Evolutionary conservation across 1,140 invertebrate genomes (phyloP).

Genomic region (Cyphomyrmex costatus): DNA sequence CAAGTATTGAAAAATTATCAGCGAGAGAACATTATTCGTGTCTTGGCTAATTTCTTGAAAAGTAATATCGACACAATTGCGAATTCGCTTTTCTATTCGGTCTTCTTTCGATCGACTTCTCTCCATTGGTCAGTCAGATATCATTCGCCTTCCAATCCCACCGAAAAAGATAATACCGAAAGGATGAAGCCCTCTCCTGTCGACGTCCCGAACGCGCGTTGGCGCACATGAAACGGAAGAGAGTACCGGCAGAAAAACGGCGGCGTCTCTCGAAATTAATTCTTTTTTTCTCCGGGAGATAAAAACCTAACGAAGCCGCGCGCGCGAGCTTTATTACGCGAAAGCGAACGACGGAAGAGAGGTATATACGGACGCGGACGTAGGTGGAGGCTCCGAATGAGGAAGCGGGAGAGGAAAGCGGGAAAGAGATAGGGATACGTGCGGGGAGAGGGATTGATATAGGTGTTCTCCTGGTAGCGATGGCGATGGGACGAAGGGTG

Average conservation of each 20-base stretch:
- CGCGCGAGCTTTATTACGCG: constrained; percentile 79
- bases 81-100: background rate
- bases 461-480: constrained; percentile 71
- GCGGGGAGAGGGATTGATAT: constrained; percentile 66
- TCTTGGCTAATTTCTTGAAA: background rate
- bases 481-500: constrained; percentile 67
- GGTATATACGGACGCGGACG: constrained; percentile 46
- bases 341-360: constrained; percentile 77
- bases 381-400: constrained; percentile 65
- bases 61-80: background rate
- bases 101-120: constrained; percentile 35
- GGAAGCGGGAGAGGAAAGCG: constrained; percentile 57
- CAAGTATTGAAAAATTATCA: background rate
- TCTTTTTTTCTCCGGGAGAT: constrained; percentile 76
- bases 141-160: constrained; percentile 53
- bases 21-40: constrained; percentile 6
- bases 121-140: constrained; percentile 42
- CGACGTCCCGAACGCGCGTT: constrained; percentile 48
- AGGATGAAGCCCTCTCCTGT: constrained; percentile 60
- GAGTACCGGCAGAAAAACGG: constrained; percentile 70
- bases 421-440: constrained; percentile 65
- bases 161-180: constrained; percentile 61
- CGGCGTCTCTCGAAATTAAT: constrained; percentile 81
- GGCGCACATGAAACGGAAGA: constrained; percentile 51
- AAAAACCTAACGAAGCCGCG: constrained; percentile 82